Percentiles rank a stretch among this genome's conserved stretches.
phyloP scores from a whole-genome alignment of 2,888 invertebrate genomes.

The Germaria angustata region DNA sequence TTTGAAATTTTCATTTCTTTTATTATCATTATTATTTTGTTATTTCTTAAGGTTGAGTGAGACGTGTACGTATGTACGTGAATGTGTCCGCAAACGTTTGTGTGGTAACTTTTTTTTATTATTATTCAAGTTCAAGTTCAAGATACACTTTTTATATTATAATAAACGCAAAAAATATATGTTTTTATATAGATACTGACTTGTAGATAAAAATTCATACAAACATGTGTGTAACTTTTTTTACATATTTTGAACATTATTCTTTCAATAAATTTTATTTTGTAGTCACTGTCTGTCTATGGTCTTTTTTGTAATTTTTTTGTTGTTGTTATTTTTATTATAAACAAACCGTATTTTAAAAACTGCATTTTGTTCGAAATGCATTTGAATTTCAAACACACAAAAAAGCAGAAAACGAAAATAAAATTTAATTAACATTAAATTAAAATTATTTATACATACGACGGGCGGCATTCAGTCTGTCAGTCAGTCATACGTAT shows the following conservation, averaged over 20 bases:
- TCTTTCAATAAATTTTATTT: constrained; percentile 26
- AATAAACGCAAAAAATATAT: constrained; percentile 1
- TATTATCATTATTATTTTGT: constrained; percentile 50
- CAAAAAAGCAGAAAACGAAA: not conserved
- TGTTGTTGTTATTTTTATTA: not conserved
- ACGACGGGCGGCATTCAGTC: constrained; percentile 12
- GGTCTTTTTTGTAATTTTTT: not conserved
- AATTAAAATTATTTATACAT: constrained; percentile 44
- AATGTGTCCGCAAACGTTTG: constrained; percentile 44
- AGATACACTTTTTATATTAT: constrained; percentile 51
- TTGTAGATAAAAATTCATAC: constrained; percentile 21
- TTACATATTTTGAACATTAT: constrained; percentile 14
- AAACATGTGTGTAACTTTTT: constrained; percentile 36
- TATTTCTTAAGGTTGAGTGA: not conserved
- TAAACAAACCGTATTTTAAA: not conserved
- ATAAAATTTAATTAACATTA: constrained; percentile 33
- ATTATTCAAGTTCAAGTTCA: constrained; percentile 65
- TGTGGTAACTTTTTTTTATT: constrained; percentile 52
- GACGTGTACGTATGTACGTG: not conserved
- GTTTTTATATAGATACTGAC: not conserved
- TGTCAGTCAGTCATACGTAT: constrained; percentile 16
- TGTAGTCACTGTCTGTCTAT: not conserved
- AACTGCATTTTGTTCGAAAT: constrained; percentile 34
- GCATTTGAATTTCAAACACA: constrained; percentile 29
- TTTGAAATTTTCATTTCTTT: constrained; percentile 49